A percentile compares a stretch with the other conserved stretches of the same genome.
Conservation (phyloP, 2,888 invertebrate species). For the Ophion ventricosus region DNA sequence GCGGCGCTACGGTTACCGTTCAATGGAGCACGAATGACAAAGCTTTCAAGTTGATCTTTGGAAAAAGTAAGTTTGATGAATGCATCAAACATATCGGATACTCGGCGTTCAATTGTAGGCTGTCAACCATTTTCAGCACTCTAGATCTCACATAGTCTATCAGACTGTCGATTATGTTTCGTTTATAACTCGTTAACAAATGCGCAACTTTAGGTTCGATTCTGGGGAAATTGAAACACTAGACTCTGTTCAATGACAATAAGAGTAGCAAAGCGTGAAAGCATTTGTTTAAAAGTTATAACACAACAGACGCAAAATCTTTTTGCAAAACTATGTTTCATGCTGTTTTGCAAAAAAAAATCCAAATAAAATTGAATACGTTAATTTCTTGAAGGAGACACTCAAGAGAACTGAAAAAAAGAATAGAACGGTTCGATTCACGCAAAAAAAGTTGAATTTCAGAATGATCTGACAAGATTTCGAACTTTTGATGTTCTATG, state of each 20-base stretch:
- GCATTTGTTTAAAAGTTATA: too few relatives aligned
- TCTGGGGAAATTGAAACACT: neutral
- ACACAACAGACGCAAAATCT: too few relatives aligned
- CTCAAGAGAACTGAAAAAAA: too few relatives aligned
- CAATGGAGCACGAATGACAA: constrained; percentile 90
- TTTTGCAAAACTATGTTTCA: too few relatives aligned
- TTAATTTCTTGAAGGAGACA: too few relatives aligned
- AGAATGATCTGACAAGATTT: too few relatives aligned
- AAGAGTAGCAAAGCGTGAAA: too few relatives aligned
- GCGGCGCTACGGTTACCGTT: constrained; percentile 92
- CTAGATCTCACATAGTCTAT: neutral
- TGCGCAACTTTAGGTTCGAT: neutral
- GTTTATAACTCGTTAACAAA: neutral
- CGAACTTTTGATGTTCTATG: too few relatives aligned
- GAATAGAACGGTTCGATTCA: too few relatives aligned
- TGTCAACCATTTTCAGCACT: neutral
- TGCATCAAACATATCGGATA: neutral
- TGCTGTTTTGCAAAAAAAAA: too few relatives aligned
- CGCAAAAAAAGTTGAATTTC: too few relatives aligned
- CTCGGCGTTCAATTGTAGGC: neutral
- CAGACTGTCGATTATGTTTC: neutral
- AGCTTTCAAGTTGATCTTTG: constrained; percentile 90
- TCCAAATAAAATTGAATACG: too few relatives aligned
- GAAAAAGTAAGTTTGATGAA: constrained; percentile 77
- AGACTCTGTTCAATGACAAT: neutral